Evolutionary conservation across 2,113 vertebrate species (phyloP).

Genomic region (Seriola aureovittata): DNA sequence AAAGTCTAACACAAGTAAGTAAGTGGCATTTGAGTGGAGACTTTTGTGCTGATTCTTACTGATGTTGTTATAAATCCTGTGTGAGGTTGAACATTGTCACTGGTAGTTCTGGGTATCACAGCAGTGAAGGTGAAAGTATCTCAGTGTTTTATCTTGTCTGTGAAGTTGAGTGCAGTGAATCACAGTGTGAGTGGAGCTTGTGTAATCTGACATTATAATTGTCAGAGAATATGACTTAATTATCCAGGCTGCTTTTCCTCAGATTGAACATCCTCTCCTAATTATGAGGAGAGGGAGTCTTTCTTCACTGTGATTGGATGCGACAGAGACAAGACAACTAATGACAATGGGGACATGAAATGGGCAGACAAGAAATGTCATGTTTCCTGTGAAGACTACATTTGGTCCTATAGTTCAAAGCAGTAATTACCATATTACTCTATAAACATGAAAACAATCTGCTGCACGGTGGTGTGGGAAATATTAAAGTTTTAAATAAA

Average conservation of each 20-base stretch:
- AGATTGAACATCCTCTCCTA: conserved; percentile 84
- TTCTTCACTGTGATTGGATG: conserved; percentile 85
- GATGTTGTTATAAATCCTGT: too few relatives aligned
- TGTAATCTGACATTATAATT: conserved; percentile 30
- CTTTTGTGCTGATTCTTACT: too few relatives aligned
- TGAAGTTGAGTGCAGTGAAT: too few relatives aligned
- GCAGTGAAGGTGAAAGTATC: too few relatives aligned
- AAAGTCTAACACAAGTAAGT: too few relatives aligned
- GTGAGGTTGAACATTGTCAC: too few relatives aligned
- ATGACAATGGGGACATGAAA: conserved; percentile 73
- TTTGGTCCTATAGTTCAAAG: neutral
- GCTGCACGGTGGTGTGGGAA: neutral
- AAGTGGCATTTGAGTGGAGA: too few relatives aligned
- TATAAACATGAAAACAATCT: neutral
- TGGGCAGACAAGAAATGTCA: conserved; percentile 11
- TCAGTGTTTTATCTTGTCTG: too few relatives aligned
- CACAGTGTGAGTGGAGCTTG: neutral
- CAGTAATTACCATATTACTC: conserved; percentile 23
- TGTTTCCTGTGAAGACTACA: conserved; percentile 16
- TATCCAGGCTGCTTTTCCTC: conserved; percentile 48
- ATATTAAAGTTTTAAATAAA: too few relatives aligned
- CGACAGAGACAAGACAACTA: conserved; percentile 81
- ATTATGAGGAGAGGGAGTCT: conserved; percentile 84
- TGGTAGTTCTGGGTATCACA: too few relatives aligned
- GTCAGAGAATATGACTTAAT: conserved; percentile 58